Evolutionary conservation across 1,140 invertebrate genomes (phyloP).

Genomic region (Trichonephila clavata): DNA sequence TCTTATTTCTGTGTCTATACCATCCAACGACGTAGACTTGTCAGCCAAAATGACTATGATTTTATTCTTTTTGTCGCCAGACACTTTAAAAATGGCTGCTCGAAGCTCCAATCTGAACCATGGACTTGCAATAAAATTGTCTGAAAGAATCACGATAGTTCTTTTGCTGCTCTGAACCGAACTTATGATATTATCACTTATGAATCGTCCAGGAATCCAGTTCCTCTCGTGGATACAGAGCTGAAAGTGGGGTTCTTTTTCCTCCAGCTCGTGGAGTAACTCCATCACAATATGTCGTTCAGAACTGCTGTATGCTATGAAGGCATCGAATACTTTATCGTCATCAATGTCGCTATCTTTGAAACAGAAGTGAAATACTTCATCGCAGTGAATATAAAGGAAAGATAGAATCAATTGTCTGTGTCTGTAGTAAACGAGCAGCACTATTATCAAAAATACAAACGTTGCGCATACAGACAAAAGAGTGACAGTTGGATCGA

Average conservation of each 20-base stretch:
- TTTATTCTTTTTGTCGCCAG: slow-evolving; percentile 78
- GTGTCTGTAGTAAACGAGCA: slow-evolving; percentile 72
- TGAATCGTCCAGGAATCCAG: slow-evolving; percentile 89
- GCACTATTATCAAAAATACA: slow-evolving; percentile 37
- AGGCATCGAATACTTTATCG: slow-evolving; percentile 89
- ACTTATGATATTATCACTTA: slow-evolving; percentile 93
- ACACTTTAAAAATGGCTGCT: slow-evolving; percentile 85
- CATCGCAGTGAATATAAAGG: slow-evolving; percentile 65
- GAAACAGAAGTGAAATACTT: slow-evolving; percentile 60
- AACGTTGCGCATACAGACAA: slow-evolving; percentile 16
- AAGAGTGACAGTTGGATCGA: neutral
- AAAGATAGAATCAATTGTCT: slow-evolving; percentile 60
- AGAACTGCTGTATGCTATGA: slow-evolving; percentile 90
- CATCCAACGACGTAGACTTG: slow-evolving; percentile 81
- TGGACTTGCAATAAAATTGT: slow-evolving; percentile 95
- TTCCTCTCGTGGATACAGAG: slow-evolving; percentile 95
- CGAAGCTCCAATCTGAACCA: slow-evolving; percentile 94
- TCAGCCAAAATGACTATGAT: slow-evolving; percentile 93
- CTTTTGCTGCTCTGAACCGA: slow-evolving; percentile 92
- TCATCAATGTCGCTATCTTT: slow-evolving; percentile 85
- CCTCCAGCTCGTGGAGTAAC: slow-evolving; percentile 85
- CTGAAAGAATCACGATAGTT: slow-evolving; percentile 94
- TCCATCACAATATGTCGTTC: slow-evolving; percentile 87
- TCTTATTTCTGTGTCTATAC: slow-evolving; percentile 79
- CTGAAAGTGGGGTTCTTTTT: slow-evolving; percentile 83